Evolutionary conservation across 2,888 invertebrate genomes (phyloP).

Genomic region (Corythucha ciliata): DNA sequence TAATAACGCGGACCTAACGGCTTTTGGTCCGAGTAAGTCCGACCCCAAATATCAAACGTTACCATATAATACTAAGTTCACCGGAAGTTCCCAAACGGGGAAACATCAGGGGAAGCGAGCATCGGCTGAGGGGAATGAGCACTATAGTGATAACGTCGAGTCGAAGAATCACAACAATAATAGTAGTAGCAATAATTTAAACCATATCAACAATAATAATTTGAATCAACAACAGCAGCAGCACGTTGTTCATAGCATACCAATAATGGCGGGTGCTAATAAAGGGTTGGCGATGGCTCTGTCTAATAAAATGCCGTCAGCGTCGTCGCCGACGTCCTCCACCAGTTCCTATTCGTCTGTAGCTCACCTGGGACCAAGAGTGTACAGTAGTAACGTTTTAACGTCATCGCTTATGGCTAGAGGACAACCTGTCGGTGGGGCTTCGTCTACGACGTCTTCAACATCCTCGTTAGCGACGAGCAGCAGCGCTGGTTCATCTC

Average conservation of each 20-base stretch:
- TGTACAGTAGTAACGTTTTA: slow-evolving; percentile 27
- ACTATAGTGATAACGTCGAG: slow-evolving; percentile 24
- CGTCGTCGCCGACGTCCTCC: slow-evolving; percentile 30
- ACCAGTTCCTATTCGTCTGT: slow-evolving; percentile 30
- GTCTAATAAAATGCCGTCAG: slow-evolving; percentile 29
- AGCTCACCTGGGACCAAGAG: slow-evolving; percentile 30
- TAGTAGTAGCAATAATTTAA: slow-evolving; percentile 34
- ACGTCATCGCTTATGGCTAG: slow-evolving; percentile 32
- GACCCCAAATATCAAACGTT: slow-evolving; percentile 87
- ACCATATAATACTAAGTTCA: slow-evolving; percentile 81
- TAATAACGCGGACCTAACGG: slow-evolving; percentile 4
- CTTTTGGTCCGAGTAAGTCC: slow-evolving; percentile 66
- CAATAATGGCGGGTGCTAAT: slow-evolving; percentile 45
- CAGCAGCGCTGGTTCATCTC: slow-evolving; percentile 45
- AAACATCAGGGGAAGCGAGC: slow-evolving; percentile 16
- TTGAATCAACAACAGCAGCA: slow-evolving; percentile 34
- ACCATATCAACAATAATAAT: slow-evolving; percentile 35
- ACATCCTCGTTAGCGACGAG: slow-evolving; percentile 43
- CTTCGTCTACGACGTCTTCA: slow-evolving; percentile 36
- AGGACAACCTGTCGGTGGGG: slow-evolving; percentile 39
- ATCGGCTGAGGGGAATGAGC: slow-evolving; percentile 31
- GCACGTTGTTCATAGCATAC: slow-evolving; percentile 33
- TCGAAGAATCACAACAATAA: slow-evolving; percentile 34
- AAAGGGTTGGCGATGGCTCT: slow-evolving; percentile 51
- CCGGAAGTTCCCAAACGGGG: slow-evolving; percentile 41